Evolutionary conservation across 2,797 vertebrate species (phyloP), one percentile per base, ranked within the genome.

Genomic region (Coracias cyanogaster): DNA sequence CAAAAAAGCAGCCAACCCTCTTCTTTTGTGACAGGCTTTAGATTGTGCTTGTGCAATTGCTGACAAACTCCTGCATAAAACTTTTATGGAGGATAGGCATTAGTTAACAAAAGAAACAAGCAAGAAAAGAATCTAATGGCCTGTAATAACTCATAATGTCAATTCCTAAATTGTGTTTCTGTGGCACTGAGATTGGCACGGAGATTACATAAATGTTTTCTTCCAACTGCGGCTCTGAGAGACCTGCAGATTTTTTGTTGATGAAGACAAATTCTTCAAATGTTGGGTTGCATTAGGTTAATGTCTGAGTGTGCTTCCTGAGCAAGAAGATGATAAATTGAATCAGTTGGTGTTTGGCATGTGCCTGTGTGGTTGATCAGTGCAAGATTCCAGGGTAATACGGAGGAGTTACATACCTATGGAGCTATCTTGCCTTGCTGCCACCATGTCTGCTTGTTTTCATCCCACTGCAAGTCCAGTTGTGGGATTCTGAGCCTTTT

Each of bases 211-310:
- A 20, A 80, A 73, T 14, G 31, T 37, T 90, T 73, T 54, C 61
- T 25, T 85, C 55, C 76, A 62, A 0, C 20, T 7, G 60, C 35
- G 55, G 51, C 51, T 58, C 71, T 29, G 83, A 55, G 61, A 73
- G 57, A 67, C 62, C 62, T 60, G 84, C 9, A 1, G 25, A 10
- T 61, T 70, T 54, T n/a, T 10, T 66, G 71, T 20, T 95, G 94
- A 95, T 95, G 95, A 95, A 96, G 96, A 96, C 90, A 93, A 86
- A 91, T 94, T 76, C 73, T 26, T 52, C 12, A 31, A 5, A 6
- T 4, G 45, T 37, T 71, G 25, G 3, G 51, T 1, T 74, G 83
- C 9, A 2, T 43, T 45, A 7, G 74, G 83, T 46, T 79, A 37
- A 65, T 65, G 91, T 16, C 60, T 67, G 90, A 33, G 69, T 1